Evolutionary conservation across 2,888 invertebrate species (phyloP).

Genomic region (Drosophila aldrichi): DNA sequence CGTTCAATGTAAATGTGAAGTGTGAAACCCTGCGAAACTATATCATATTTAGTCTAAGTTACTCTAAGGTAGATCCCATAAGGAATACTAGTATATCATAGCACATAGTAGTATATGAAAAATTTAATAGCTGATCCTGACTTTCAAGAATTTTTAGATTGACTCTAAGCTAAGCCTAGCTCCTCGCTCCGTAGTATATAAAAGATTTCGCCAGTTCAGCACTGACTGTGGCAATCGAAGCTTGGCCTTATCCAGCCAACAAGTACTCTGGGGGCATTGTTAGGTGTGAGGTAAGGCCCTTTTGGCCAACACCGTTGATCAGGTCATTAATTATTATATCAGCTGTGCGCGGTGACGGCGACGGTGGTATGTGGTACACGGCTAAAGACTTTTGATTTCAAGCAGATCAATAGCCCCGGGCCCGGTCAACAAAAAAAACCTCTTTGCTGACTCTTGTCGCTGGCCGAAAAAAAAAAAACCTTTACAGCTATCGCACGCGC

Average conservation of each 20-base stretch:
- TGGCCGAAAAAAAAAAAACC: background rate
- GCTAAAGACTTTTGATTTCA: constrained; percentile 83
- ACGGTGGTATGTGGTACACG: constrained; percentile 49
- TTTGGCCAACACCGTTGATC: constrained; percentile 49
- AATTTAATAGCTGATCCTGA: too few relatives aligned
- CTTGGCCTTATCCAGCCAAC: background rate
- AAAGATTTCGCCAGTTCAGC: background rate
- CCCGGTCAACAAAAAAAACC: constrained; percentile 43
- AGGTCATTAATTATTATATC: constrained; percentile 80
- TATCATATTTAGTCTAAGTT: too few relatives aligned
- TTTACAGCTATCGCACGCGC: constrained; percentile 61
- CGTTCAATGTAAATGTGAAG: too few relatives aligned
- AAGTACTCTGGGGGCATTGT: background rate
- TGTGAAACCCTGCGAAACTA: too few relatives aligned
- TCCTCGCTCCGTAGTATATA: background rate
- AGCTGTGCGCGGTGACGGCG: constrained; percentile 18
- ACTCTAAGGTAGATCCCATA: too few relatives aligned
- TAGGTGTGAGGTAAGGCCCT: constrained; percentile 22
- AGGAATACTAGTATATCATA: too few relatives aligned
- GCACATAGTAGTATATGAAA: too few relatives aligned
- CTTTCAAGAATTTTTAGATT: background rate
- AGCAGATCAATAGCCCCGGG: constrained; percentile 80
- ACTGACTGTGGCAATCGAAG: background rate
- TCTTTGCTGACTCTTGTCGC: constrained; percentile 45
- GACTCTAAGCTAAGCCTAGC: background rate